Evolutionary conservation across 2,113 vertebrate species (phyloP).

Genomic region (Gavia stellata): DNA sequence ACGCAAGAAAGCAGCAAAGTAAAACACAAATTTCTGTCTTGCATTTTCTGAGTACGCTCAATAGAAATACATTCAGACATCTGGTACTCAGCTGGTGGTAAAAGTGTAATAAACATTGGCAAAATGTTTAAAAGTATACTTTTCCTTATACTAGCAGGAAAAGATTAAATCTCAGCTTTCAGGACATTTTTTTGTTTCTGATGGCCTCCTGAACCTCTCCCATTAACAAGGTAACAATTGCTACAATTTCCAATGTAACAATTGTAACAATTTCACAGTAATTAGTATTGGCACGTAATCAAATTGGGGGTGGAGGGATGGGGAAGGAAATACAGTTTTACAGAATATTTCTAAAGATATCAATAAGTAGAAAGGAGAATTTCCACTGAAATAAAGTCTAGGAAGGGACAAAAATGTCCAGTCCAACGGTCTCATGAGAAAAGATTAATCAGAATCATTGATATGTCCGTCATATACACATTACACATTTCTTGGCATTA

Average conservation of each 20-base stretch:
- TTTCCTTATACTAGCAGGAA: not conserved
- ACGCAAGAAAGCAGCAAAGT: not conserved
- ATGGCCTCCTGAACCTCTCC: not conserved
- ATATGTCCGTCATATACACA: not conserved
- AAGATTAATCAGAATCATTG: not conserved
- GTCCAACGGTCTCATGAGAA: not conserved
- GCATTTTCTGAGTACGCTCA: not conserved
- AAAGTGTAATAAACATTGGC: not conserved
- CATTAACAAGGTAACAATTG: not conserved
- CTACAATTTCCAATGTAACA: not conserved
- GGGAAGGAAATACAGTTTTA: not conserved
- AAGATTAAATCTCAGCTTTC: not conserved
- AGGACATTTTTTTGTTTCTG: not conserved
- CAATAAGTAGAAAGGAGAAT: not conserved
- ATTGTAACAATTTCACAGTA: not conserved
- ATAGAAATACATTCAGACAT: not conserved
- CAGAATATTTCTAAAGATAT: not conserved
- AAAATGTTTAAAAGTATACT: not conserved
- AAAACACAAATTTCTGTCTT: not conserved
- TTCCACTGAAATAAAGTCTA: not conserved
- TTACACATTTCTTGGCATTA: not conserved
- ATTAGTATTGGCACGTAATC: not conserved
- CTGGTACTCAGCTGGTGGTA: not conserved
- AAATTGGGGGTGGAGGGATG: not conserved
- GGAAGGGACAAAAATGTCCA: not conserved